A percentile compares a stretch with the other conserved stretches of the same genome.
phyloP scores from a whole-genome alignment of 2,888 invertebrate species.

The Phytoseiulus persimilis region DNA sequence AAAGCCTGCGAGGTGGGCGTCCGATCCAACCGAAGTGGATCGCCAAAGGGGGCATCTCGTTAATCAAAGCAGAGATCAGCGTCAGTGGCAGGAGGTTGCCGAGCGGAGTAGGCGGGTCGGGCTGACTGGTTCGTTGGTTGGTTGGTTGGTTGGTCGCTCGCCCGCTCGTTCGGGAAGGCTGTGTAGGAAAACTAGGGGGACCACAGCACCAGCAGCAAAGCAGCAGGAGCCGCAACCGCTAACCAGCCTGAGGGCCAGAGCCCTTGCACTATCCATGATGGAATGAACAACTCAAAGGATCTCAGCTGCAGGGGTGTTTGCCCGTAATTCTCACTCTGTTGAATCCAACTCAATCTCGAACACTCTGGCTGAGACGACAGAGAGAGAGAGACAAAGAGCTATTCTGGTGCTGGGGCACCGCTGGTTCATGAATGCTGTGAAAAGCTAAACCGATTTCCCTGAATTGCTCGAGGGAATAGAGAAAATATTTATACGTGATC shows the following conservation, averaged over 20 bases:
- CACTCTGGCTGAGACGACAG: not conserved
- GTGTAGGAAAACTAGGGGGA: not conserved
- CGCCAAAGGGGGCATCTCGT: conserved; percentile 37
- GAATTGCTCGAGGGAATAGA: no score
- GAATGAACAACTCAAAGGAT: not conserved
- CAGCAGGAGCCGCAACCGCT: conserved; percentile 9
- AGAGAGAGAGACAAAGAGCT: not conserved
- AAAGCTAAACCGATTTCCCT: no score
- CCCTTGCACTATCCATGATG: not conserved
- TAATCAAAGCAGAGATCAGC: conserved; percentile 35
- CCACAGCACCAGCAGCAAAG: conserved; percentile 17
- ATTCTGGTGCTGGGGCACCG: not conserved
- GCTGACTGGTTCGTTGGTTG: conserved; percentile 8
- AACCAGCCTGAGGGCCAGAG: not conserved
- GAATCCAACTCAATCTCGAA: not conserved
- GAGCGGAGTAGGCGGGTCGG: conserved; percentile 7
- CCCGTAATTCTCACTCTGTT: not conserved
- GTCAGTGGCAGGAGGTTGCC: conserved; percentile 21
- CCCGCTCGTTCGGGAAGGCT: not conserved
- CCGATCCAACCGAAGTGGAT: not conserved
- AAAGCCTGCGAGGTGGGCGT: not conserved
- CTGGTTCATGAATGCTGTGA: no score
- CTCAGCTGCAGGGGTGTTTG: not conserved
- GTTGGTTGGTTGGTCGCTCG: not conserved
- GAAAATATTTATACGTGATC: no score